These are phyloP conservation scores for Coturnix japonica DNA, from an alignment of 2,113 vertebrate species.

Conservation along the genomic window DNA sequence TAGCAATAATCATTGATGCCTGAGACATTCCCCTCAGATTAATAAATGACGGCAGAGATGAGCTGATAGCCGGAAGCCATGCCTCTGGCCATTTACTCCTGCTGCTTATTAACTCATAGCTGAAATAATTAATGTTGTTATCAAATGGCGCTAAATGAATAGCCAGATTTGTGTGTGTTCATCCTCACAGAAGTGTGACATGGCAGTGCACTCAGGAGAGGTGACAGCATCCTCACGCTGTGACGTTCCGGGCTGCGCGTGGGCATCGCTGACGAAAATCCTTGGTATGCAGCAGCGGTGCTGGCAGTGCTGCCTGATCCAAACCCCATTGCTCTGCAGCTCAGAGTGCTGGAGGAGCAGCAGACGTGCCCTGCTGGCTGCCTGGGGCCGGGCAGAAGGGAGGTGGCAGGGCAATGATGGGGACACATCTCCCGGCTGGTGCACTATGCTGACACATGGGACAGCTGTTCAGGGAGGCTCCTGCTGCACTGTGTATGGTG, in stretches of 20 bases:
- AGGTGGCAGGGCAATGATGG: background rate
- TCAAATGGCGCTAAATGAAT: background rate
- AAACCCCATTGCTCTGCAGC: background rate
- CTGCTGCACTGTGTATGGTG: rapidly evolving
- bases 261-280: background rate
- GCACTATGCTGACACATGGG: rapidly evolving
- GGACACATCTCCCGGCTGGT: rapidly evolving
- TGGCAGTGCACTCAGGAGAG: rapidly evolving
- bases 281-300: background rate
- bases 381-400: background rate
- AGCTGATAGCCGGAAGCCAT: background rate
- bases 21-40: background rate
- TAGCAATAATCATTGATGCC: background rate
- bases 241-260: rapidly evolving
- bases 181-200: background rate
- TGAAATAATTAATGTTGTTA: slow-evolving; percentile 40
- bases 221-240: rapidly evolving
- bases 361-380: rapidly evolving
- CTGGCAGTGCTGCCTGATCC: rapidly evolving
- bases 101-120: slow-evolving; percentile 8
- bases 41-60: slow-evolving; percentile 15
- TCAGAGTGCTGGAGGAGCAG: background rate
- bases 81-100: slow-evolving; percentile 11
- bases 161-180: background rate
- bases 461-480: rapidly evolving